Conservation (phyloP, 2,113 vertebrate genomes). For the Delphinus delphis region DNA sequence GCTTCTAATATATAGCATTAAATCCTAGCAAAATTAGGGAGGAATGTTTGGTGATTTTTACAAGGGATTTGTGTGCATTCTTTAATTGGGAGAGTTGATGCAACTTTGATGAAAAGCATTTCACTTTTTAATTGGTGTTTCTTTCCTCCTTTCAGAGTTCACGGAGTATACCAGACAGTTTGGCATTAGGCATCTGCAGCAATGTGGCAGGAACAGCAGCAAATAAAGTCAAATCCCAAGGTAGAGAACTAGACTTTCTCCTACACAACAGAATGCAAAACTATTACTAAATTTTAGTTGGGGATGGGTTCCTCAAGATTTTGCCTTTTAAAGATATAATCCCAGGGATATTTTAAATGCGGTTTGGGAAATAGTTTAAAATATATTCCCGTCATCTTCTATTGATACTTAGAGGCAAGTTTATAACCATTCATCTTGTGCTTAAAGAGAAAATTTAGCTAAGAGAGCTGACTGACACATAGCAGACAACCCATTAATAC, state of each 20-base stretch:
- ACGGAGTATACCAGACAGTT: background rate
- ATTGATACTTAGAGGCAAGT: constrained; percentile 8
- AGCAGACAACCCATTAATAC: background rate
- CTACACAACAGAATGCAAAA: constrained; percentile 3
- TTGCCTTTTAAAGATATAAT: constrained; percentile 37
- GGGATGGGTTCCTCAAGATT: background rate
- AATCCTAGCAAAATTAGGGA: constrained; percentile 69
- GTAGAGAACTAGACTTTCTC: constrained; percentile 39
- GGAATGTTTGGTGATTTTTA: background rate
- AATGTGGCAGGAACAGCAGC: background rate
- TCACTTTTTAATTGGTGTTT: constrained; percentile 38
- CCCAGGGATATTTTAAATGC: background rate
- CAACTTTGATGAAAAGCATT: constrained; percentile 45
- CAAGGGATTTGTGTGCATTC: constrained; percentile 26
- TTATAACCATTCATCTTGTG: background rate
- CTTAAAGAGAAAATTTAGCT: constrained; percentile 44
- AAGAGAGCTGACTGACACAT: background rate
- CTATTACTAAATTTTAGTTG: background rate
- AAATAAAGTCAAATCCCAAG: constrained; percentile 42
- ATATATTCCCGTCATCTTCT: background rate
- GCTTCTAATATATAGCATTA: constrained; percentile 51
- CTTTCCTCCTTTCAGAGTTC: constrained; percentile 59
- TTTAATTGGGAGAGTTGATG: constrained; percentile 40
- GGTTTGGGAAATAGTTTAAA: constrained; percentile 28
- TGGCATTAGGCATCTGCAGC: background rate